Evolutionary conservation across 2,797 vertebrate genomes (phyloP), one percentile per base, ranked within the genome.

Genomic region (Myripristis jacobus): DNA sequence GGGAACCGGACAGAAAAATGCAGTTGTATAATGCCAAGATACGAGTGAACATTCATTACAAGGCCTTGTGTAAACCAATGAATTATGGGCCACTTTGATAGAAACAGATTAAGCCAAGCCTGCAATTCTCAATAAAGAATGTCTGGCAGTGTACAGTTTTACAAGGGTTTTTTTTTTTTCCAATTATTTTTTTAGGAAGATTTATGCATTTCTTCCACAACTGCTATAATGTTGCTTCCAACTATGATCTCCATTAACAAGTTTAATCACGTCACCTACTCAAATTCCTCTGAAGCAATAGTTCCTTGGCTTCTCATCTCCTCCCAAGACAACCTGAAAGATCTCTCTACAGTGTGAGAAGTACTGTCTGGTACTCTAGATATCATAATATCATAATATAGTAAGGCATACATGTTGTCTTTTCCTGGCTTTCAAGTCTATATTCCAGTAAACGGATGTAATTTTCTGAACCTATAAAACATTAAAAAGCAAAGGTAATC

Each of bases 31-130:
- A 50, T 21, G 27, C 29, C 13, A 31, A 38, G 21, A 43, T 64
- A 36, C 55, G 4, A 56, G 12, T 62, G 51, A 44, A 31, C 18
- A 51, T 79, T 57, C 46, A 50, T 47, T 31, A 66, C 10, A 65
- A 21, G 18, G 36, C 13, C 11, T 34, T 36, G 29, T n/a, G 5
- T 34, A 21, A 56, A 19, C 11, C 10, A 4, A 10, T 36, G n/a
- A 54, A 41, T 15, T 46, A 62, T 16, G 46, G 57, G 25, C 7
- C 21, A 0, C 2, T 53, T 48, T 24, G 27, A 56, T 6, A 38
- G 8, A 1, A 38, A 54, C 5, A 31, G 52, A 65, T 22, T 3
- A 46, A 3, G 1, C 10, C 21, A 56, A 18, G 21, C 1, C 62
- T 44, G 13, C 51, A 8, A 11, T 15, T 2, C 8, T 25, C 11